Evolutionary conservation across 2,113 vertebrate species (phyloP).

Genomic region (Delphinapterus leucas): DNA sequence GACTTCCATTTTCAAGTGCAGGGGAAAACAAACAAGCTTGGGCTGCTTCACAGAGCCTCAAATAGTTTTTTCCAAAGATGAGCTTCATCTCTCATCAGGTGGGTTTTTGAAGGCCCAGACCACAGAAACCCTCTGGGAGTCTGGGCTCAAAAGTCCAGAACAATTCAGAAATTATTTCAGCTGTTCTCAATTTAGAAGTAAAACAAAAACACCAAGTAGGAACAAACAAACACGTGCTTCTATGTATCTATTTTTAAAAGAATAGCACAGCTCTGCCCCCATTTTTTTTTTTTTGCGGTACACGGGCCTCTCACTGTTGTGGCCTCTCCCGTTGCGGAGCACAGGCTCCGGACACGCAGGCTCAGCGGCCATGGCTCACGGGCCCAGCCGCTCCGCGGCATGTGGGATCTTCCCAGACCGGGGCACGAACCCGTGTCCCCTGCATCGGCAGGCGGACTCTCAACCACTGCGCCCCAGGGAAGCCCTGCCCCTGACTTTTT

Average conservation of each 20-base stretch:
- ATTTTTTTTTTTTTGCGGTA: slow-evolving; percentile 16
- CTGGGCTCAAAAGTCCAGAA: slow-evolving; percentile 65
- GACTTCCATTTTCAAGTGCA: slow-evolving; percentile 7
- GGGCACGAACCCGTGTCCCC: no score
- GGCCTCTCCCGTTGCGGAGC: no score
- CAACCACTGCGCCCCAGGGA: no score
- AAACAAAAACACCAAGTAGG: slow-evolving; percentile 75
- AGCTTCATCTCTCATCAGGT: slow-evolving; percentile 59
- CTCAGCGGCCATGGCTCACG: no score
- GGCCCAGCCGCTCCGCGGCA: no score
- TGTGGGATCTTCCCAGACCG: no score
- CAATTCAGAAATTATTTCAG: slow-evolving; percentile 82
- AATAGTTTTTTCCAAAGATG: slow-evolving; percentile 57
- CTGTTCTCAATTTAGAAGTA: slow-evolving; percentile 76
- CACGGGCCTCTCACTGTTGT: no score
- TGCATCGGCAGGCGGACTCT: no score
- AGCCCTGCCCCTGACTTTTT: slow-evolving; percentile 52
- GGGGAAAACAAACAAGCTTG: slow-evolving; percentile 49
- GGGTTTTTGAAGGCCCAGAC: slow-evolving; percentile 62
- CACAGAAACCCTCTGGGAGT: slow-evolving; percentile 68
- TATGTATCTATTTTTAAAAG: slow-evolving; percentile 58
- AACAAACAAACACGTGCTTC: slow-evolving; percentile 65
- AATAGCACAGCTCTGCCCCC: slow-evolving; percentile 8
- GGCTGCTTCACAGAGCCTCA: slow-evolving; percentile 66
- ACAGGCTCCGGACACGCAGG: no score